Evolutionary conservation across 2,797 vertebrate genomes (phyloP).

Genomic region (Hephaestus fuliginosus): DNA sequence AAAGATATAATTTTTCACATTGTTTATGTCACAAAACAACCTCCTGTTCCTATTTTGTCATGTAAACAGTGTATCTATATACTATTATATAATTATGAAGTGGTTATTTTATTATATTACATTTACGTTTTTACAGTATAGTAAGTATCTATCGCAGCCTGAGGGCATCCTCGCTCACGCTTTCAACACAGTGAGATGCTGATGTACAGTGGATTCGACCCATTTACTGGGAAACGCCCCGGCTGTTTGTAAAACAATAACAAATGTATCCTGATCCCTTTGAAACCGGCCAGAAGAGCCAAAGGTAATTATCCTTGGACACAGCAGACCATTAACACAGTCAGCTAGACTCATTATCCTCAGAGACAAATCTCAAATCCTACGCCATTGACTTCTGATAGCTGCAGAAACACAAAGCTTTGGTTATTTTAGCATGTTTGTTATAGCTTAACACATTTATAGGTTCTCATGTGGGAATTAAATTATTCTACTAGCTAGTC

Average conservation of each 20-base stretch:
- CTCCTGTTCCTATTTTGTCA: neutral
- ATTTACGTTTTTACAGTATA: neutral
- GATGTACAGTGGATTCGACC: conserved; percentile 17
- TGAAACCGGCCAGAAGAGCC: conserved; percentile 41
- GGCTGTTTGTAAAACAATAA: conserved; percentile 57
- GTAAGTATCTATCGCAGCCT: neutral
- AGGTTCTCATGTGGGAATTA: conserved; percentile 33
- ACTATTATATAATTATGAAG: neutral
- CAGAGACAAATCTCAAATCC: conserved; percentile 56
- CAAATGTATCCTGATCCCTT: conserved; percentile 47
- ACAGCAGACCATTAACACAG: conserved; percentile 58
- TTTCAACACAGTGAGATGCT: neutral
- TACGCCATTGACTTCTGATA: conserved; percentile 35
- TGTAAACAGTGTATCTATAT: neutral
- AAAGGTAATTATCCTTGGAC: conserved; percentile 63
- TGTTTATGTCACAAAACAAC: neutral
- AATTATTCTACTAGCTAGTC: conserved; percentile 52
- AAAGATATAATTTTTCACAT: conserved; percentile 8
- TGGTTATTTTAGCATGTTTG: conserved; percentile 39
- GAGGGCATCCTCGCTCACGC: neutral
- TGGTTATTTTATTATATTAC: neutral
- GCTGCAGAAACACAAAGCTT: conserved; percentile 26
- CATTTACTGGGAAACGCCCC: conserved; percentile 25
- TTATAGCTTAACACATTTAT: conserved; percentile 38
- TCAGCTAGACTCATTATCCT: conserved; percentile 56